These are phyloP conservation scores for Drosophila bipectinata DNA, from an alignment of 1,140 invertebrate species.

Conservation along the genomic window DNA sequence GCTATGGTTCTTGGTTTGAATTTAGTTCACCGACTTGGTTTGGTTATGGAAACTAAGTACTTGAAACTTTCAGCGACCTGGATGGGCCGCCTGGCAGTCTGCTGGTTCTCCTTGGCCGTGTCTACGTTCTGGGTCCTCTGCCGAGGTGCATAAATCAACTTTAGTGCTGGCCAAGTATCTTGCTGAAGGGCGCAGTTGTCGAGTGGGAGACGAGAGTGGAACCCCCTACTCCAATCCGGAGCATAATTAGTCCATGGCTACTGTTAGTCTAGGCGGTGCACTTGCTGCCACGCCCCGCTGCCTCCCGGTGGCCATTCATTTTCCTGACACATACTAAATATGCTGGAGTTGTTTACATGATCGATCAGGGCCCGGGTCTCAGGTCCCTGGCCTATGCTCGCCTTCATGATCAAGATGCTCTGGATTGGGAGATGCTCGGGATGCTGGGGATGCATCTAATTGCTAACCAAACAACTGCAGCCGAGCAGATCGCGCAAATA, in stretches of 20 bases:
- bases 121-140: conserved; percentile 13
- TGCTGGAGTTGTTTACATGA: conserved; percentile 74
- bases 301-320: conserved; percentile 64
- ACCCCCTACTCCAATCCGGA: conserved; percentile 6
- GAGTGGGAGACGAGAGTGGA: conserved; percentile 33
- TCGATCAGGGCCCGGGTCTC: conserved; percentile 45
- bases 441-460: conserved; percentile 61
- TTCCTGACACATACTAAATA: conserved; percentile 80
- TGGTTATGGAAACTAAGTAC: conserved; percentile 24
- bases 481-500: conserved; percentile 57
- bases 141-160: conserved; percentile 67
- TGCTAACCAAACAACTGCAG: conserved; percentile 69
- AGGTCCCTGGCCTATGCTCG: conserved; percentile 39
- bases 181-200: conserved; percentile 60
- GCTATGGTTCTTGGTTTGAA: neutral
- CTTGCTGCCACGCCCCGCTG: conserved; percentile 2
- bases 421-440: conserved; percentile 25
- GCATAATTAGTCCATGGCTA: conserved; percentile 73
- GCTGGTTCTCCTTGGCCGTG: conserved; percentile 22
- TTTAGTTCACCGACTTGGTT: neutral
- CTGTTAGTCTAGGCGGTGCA: conserved; percentile 55
- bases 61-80: conserved; percentile 61
- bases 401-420: conserved; percentile 41
- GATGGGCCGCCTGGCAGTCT: conserved; percentile 54
- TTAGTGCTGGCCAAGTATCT: conserved; percentile 66